These are phyloP conservation scores for Phenganax subtilis DNA, from an alignment of 92 coral and sea anemone genomes.

Conservation along the genomic window DNA sequence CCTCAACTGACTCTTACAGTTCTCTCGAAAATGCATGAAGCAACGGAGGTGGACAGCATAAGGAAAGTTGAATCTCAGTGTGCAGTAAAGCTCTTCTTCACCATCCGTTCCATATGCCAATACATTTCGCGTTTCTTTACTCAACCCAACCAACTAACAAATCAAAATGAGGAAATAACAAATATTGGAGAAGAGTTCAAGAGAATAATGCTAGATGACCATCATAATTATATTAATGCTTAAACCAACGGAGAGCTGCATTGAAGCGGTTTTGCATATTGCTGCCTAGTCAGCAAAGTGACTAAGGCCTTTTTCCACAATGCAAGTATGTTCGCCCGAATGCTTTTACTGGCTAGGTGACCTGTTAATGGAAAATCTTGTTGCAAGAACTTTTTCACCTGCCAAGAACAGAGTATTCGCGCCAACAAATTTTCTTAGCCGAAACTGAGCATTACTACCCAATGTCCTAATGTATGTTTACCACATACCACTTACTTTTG, in stretches of 20 bases:
- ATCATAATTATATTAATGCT: background rate
- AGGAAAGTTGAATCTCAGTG: constrained; percentile 44
- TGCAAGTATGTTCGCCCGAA: no score
- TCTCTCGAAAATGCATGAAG: constrained; percentile 47
- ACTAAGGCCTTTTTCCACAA: no score
- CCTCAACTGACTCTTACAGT: constrained; percentile 32
- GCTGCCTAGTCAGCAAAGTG: no score
- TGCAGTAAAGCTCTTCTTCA: constrained; percentile 49
- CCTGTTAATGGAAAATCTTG: no score
- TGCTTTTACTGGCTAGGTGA: no score
- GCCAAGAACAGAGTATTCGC: no score
- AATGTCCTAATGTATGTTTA: no score
- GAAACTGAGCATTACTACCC: background rate
- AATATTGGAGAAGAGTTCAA: background rate
- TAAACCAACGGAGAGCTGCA: no score
- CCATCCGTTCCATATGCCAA: constrained; percentile 59
- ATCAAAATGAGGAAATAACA: background rate
- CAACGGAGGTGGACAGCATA: constrained; percentile 55
- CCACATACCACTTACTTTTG: background rate
- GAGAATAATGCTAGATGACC: background rate
- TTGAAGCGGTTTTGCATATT: no score
- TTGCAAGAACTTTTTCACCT: no score
- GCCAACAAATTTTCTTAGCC: no score
- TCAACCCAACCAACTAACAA: constrained; percentile 35
- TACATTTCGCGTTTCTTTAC: constrained; percentile 33